Conservation (phyloP, 2,797 vertebrate species). For the Diceros bicornis region DNA sequence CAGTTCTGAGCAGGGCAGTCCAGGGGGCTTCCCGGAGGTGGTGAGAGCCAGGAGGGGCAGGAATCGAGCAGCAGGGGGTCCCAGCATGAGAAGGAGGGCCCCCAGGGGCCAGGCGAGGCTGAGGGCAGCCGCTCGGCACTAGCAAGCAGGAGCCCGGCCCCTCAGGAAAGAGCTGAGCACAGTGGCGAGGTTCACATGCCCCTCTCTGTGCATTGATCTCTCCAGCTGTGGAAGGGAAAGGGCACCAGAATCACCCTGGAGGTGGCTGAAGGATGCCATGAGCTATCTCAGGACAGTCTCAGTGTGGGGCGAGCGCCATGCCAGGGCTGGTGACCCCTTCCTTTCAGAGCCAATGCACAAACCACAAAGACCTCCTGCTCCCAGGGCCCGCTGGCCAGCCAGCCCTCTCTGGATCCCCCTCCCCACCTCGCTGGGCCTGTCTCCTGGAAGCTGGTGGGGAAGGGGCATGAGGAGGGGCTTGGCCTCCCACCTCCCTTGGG, state of each 20-base stretch:
- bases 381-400: not conserved
- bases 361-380: fast-evolving
- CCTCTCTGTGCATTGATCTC: not conserved
- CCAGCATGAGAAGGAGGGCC: not conserved
- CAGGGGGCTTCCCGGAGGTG: not conserved
- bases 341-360: not conserved
- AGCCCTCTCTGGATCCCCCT: not conserved
- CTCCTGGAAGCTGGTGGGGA: not conserved
- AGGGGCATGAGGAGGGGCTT: not conserved
- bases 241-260: not conserved
- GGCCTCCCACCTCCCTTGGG: not conserved
- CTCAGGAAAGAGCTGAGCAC: not conserved
- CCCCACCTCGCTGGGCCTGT: fast-evolving
- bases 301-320: fast-evolving
- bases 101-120: too few species aligned
- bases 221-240: not conserved
- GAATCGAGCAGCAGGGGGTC: not conserved
- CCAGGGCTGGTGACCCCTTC: not conserved
- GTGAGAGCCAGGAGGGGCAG: not conserved
- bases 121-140: fast-evolving
- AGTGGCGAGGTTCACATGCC: not conserved
- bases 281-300: not conserved
- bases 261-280: fast-evolving
- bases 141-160: fast-evolving
- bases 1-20: not conserved